Conservation (phyloP, 2,888 invertebrate species). For the Liodrosophila aerea region DNA sequence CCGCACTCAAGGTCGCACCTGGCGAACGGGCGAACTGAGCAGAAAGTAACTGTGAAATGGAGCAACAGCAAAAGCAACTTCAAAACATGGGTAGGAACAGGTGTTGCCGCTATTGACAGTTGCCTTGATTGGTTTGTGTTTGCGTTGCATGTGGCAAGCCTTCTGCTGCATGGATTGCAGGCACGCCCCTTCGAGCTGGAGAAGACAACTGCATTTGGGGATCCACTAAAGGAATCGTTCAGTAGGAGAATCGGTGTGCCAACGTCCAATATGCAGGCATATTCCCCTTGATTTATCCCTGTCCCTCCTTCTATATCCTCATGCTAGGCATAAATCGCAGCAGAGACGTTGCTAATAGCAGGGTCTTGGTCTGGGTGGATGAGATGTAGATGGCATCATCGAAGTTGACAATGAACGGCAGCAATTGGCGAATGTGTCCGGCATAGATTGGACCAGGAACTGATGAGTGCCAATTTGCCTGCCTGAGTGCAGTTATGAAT, state of each 20-base stretch:
- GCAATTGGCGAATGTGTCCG: slow-evolving; percentile 48
- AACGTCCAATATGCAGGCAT: slow-evolving; percentile 62
- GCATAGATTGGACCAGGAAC: slow-evolving; percentile 25
- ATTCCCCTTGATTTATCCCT: slow-evolving; percentile 45
- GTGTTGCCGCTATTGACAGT: slow-evolving; percentile 70
- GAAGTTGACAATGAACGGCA: slow-evolving; percentile 34
- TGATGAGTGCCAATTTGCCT: slow-evolving; percentile 56
- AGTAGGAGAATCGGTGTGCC: slow-evolving; percentile 36
- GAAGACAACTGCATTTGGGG: slow-evolving; percentile 67
- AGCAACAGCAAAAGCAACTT: slow-evolving; percentile 4
- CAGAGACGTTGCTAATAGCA: slow-evolving; percentile 53
- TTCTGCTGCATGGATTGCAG: slow-evolving; percentile 26
- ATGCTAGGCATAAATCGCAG: slow-evolving; percentile 38
- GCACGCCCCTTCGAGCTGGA: slow-evolving; percentile 49
- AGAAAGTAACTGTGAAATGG: slow-evolving; percentile 23
- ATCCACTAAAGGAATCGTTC: slow-evolving; percentile 36
- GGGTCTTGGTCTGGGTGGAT: slow-evolving; percentile 31
- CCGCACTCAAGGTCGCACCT: slow-evolving; percentile 57
- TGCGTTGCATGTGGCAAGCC: slow-evolving; percentile 32
- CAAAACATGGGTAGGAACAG: slow-evolving; percentile 35
- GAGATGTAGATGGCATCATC: slow-evolving; percentile 50
- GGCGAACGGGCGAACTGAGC: neutral
- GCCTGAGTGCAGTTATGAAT: slow-evolving; percentile 26
- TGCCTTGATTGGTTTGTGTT: slow-evolving; percentile 64
- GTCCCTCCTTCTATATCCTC: slow-evolving; percentile 21